phyloP scores from a whole-genome alignment of 2,888 invertebrate genomes.

The Tenthredo amoena region DNA sequence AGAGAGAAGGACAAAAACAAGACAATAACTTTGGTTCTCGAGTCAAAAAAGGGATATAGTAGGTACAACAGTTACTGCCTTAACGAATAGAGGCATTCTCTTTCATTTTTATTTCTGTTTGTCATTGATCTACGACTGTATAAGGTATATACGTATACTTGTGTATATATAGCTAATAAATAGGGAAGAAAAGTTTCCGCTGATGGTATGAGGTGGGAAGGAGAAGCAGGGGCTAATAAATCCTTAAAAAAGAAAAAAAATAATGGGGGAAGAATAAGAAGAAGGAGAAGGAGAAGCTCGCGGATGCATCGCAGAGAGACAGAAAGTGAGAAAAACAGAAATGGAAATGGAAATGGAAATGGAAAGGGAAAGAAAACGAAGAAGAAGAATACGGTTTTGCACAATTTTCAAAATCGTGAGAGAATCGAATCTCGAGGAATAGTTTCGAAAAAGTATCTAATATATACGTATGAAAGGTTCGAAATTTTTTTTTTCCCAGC shows the following conservation, averaged over 20 bases:
- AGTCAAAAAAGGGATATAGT: not conserved
- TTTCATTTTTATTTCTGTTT: not conserved
- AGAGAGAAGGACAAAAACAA: not conserved
- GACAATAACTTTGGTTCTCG: not conserved
- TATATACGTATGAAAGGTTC: too few species aligned
- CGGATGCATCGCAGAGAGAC: not conserved
- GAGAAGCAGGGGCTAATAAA: not conserved
- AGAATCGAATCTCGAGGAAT: too few species aligned
- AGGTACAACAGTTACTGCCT: not conserved
- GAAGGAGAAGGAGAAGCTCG: not conserved
- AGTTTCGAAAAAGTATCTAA: too few species aligned
- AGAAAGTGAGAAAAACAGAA: not conserved
- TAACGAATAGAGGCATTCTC: not conserved
- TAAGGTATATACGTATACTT: not conserved
- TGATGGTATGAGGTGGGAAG: not conserved
- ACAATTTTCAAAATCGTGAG: too few species aligned
- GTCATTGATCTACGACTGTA: slow-evolving; percentile 5
- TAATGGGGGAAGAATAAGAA: not conserved
- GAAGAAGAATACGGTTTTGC: too few species aligned
- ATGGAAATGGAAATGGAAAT: not conserved
- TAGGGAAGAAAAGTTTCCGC: slow-evolving; percentile 12
- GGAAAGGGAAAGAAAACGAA: not conserved
- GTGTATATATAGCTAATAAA: not conserved
- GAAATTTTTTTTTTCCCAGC: too few species aligned
- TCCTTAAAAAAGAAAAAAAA: not conserved